Base-by-base conservation (phyloP, 2,797 vertebrate species). In the Chelmon rostratus region DNA sequence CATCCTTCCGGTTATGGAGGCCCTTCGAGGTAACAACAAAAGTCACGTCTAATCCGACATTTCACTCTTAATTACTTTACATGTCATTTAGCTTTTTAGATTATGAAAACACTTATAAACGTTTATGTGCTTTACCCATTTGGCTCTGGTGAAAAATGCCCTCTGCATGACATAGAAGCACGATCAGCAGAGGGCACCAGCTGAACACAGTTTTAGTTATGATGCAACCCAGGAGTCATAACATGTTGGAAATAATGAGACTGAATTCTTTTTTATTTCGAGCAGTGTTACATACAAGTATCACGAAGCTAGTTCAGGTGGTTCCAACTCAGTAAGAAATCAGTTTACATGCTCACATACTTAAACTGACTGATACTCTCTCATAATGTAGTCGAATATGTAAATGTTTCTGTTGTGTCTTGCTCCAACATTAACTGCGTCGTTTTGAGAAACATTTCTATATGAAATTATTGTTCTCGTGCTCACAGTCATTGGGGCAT, bases 1-100 rank as follows among this genome's bases (percentile, higher is more conserved):
- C 1, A 96, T 99, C 57, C 96, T 97, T 56, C 98, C 97, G 0
- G 97, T 99, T 86, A 99, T 99, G 97, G 98, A 98, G 82, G 97
- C 97, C 0, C 96, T 99, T 56, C 93, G 96, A 99, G 98, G 98
- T 99, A 96, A 75, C 72, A 35, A 6, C n/a, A 77, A 9, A 21
- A 59, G 23, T 40, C 18, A 44, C 5, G 9, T 12, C 59, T 23
- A 21, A 21, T 68, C 4, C 38, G 4, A 37, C 5, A 5, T 68
- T 18, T 57, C 5, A 1, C 21, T 44, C 4, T 28, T 4, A 9
- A 18, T 76, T 25, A 28, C 10, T 8, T 54, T 8, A 38, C 13
- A 0, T 69, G 5, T 56, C 12, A 25, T 62, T n/a, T 63, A 53
- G 4, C 21, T 53, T 9, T 52, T 38, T 10, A 28, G 10, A 44